phyloP scores from a whole-genome alignment of 2,113 vertebrate genomes.

The Boulengerochromis microlepis region DNA sequence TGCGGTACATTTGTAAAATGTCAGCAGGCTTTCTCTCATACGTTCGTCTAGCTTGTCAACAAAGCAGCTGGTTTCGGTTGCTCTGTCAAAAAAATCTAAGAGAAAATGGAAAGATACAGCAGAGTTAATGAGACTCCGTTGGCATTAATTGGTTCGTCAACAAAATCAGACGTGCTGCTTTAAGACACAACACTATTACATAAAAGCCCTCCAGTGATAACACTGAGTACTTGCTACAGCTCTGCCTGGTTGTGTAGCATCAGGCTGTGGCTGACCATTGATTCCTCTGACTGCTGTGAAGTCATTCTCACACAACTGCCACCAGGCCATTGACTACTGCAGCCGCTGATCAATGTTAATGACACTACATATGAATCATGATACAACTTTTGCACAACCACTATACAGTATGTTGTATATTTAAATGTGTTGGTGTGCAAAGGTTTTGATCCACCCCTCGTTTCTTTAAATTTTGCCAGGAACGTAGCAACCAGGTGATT shows the following conservation, averaged over 20 bases:
- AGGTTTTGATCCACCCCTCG: neutral
- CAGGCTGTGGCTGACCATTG: neutral
- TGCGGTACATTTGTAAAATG: neutral
- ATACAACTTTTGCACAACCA: neutral
- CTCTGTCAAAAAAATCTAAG: neutral
- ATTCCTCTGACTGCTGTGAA: constrained; percentile 3
- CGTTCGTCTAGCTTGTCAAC: neutral
- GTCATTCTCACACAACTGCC: neutral
- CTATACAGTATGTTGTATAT: neutral
- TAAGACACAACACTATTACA: neutral
- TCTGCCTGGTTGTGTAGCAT: neutral
- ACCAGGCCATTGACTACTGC: neutral
- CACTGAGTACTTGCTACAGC: neutral
- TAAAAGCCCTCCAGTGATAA: neutral
- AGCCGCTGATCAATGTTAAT: constrained; percentile 12
- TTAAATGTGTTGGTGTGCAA: neutral
- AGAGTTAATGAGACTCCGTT: neutral
- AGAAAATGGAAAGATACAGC: neutral
- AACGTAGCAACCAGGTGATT: neutral
- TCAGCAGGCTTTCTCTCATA: neutral
- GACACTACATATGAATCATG: neutral
- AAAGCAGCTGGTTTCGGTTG: neutral
- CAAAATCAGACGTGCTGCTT: neutral
- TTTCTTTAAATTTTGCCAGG: neutral
- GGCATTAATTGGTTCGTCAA: neutral